These are phyloP conservation scores for Bombus turneri DNA, from an alignment of 1,140 invertebrate genomes.

Conservation along the genomic window DNA sequence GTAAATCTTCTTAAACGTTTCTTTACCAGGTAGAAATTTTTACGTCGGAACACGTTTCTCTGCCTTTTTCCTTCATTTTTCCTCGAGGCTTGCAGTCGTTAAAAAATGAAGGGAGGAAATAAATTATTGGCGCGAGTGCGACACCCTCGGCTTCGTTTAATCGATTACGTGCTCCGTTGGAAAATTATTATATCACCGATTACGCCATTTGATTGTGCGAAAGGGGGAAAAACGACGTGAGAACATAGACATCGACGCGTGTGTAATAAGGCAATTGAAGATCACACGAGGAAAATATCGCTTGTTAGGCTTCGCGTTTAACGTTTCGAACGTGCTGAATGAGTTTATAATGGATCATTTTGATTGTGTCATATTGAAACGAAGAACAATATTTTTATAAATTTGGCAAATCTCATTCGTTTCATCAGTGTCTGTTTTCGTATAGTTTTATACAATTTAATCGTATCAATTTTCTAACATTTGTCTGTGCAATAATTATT, in stretches of 20 bases:
- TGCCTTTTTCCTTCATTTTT: slow-evolving; percentile 13
- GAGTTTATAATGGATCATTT: not conserved
- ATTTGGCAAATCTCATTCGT: too few species aligned
- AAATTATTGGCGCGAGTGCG: slow-evolving; percentile 29
- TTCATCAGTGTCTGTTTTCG: not conserved
- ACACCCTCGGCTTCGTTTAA: slow-evolving; percentile 6
- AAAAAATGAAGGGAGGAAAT: slow-evolving; percentile 37
- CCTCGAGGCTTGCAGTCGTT: not conserved
- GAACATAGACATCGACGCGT: not conserved
- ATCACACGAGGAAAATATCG: not conserved
- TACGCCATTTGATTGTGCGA: slow-evolving; percentile 12
- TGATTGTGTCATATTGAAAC: too few species aligned
- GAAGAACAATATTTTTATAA: not conserved
- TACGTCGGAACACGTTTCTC: not conserved
- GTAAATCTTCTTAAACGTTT: not conserved
- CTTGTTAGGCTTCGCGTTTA: not conserved
- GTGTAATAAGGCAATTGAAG: not conserved
- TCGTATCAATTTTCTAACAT: not conserved
- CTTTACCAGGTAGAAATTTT: slow-evolving; percentile 3
- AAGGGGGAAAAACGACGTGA: not conserved
- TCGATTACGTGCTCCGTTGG: slow-evolving; percentile 43
- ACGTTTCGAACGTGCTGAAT: not conserved
- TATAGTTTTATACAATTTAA: not conserved
- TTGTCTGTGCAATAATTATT: not conserved
- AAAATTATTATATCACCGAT: slow-evolving; percentile 38